Evolutionary conservation across 1,140 invertebrate species (phyloP).

Genomic region (Ladona fulva): DNA sequence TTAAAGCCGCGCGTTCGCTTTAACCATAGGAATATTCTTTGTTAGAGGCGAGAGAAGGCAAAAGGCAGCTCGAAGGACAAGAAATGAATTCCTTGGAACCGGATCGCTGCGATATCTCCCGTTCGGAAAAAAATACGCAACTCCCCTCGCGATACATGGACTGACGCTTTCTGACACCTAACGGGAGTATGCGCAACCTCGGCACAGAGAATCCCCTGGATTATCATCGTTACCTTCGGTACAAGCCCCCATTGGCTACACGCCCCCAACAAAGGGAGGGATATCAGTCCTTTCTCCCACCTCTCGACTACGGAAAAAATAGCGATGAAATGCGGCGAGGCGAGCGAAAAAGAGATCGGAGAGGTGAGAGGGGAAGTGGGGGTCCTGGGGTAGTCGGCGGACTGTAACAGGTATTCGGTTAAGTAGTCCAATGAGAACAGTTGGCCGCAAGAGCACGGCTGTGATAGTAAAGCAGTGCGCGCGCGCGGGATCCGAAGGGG

Average conservation of each 20-base stretch:
- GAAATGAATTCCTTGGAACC: no score
- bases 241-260: neutral
- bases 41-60: no score
- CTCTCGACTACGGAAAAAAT: neutral
- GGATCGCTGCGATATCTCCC: no score
- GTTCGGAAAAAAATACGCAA: no score
- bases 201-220: neutral
- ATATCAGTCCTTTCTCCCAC: neutral
- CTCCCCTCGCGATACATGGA: no score
- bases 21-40: no score
- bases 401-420: slow-evolving; percentile 4
- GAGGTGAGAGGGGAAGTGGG: neutral
- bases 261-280: no score
- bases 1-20: no score
- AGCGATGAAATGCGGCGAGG: neutral
- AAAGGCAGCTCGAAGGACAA: no score
- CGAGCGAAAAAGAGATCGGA: neutral
- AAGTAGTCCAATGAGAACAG: neutral
- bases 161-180: neutral
- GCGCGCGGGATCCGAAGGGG: no score
- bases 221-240: neutral
- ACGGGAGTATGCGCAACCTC: slow-evolving; percentile 2
- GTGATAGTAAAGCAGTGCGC: neutral
- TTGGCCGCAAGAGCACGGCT: neutral
- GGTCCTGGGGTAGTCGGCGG: neutral